A percentile compares a stretch with the other conserved stretches of the same genome.
Evolutionary conservation across 2,113 vertebrate species (phyloP).

Genomic region (pig (Sus scrofa)): T2T-Sscrofa CM000814.6:124520001-124520500

Average conservation of each 20-base stretch:
- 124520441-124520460: constrained; percentile 32
- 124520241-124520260: neutral
- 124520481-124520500: neutral
- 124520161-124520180: neutral
- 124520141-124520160: neutral
- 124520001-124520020: constrained; percentile 1
- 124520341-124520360: constrained; percentile 16
- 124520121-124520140: constrained; percentile 3
- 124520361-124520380: constrained; percentile 31
- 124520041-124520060: neutral
- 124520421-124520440: constrained; percentile 30
- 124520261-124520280: neutral
- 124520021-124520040: neutral
- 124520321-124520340: neutral
- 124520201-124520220: neutral
- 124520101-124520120: neutral
- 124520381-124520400: neutral
- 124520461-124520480: neutral
- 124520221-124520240: neutral
- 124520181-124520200: constrained; percentile 3
- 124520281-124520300: neutral
- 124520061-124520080: neutral
- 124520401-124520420: constrained; percentile 43
- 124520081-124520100: neutral
- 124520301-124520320: neutral